These are phyloP conservation scores for Trachelus troglodyta DNA, from an alignment of 2,888 invertebrate genomes.

Conservation along the genomic window DNA sequence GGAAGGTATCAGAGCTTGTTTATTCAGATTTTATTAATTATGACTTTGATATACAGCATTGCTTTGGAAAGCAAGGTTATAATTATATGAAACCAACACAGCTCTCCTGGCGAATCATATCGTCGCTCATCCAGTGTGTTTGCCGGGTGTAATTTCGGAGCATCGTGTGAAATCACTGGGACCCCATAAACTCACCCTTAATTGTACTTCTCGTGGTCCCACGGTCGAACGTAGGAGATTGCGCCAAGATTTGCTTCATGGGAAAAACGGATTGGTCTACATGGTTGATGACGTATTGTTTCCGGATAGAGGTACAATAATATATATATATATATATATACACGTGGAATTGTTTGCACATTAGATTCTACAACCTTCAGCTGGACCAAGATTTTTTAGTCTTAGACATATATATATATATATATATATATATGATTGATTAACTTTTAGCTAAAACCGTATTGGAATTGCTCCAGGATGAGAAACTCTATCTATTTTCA, in stretches of 20 bases:
- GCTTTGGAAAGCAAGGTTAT: not conserved
- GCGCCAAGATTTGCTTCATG: conserved; percentile 68
- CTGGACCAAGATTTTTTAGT: not conserved
- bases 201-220: conserved; percentile 64
- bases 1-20: conserved; percentile 42
- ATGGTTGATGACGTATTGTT: conserved; percentile 75
- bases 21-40: too few species aligned
- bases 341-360: not conserved
- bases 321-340: not conserved
- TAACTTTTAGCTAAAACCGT: conserved; percentile 61
- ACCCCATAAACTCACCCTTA: conserved; percentile 57
- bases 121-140: conserved; percentile 65
- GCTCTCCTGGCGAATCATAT: conserved; percentile 67
- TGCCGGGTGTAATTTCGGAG: conserved; percentile 65
- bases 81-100: conserved; percentile 31
- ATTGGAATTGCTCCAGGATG: conserved; percentile 61
- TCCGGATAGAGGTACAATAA: conserved; percentile 70
- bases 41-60: not conserved
- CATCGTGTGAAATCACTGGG: conserved; percentile 61
- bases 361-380: not conserved
- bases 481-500: conserved; percentile 62
- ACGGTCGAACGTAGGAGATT: conserved; percentile 62
- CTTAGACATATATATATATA: not conserved
- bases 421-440: not conserved
- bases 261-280: conserved; percentile 80